Evolutionary conservation across 2,113 vertebrate species (phyloP).

Genomic region (Orycteropus afer): DNA sequence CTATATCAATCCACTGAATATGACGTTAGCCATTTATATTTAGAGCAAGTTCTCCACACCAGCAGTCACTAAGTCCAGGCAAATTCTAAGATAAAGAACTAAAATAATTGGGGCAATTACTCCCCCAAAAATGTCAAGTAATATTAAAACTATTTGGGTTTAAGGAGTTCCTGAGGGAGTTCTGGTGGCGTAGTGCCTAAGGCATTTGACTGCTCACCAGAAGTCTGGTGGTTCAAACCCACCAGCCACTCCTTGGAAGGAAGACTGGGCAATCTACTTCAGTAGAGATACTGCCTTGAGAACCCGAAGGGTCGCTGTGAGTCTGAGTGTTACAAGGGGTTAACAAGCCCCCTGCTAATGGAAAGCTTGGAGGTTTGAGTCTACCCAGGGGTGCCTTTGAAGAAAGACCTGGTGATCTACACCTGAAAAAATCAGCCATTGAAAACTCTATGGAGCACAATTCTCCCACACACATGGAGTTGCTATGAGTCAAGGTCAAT

Average conservation of each 20-base stretch:
- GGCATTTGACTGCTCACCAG: background rate
- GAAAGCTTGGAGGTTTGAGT: too few relatives aligned
- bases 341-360: too few relatives aligned
- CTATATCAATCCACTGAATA: background rate
- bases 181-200: background rate
- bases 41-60: background rate
- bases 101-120: background rate
- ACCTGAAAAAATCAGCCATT: too few relatives aligned
- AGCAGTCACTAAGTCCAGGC: constrained; percentile 14
- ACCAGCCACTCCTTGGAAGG: background rate
- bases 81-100: constrained; percentile 40
- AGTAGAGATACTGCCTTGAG: too few relatives aligned
- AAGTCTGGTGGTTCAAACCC: background rate
- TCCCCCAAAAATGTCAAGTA: background rate
- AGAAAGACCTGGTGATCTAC: too few relatives aligned
- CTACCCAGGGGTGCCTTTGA: too few relatives aligned
- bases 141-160: constrained; percentile 18
- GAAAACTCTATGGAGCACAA: too few relatives aligned
- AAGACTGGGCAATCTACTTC: too few relatives aligned
- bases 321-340: too few relatives aligned
- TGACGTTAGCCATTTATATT: background rate
- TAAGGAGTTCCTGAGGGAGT: background rate
- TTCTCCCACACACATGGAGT: too few relatives aligned
- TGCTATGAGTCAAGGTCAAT: background rate
- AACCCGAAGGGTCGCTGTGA: too few relatives aligned